Conservation (phyloP, 2,113 vertebrate species). For the Pyrgilauda ruficollis region DNA sequence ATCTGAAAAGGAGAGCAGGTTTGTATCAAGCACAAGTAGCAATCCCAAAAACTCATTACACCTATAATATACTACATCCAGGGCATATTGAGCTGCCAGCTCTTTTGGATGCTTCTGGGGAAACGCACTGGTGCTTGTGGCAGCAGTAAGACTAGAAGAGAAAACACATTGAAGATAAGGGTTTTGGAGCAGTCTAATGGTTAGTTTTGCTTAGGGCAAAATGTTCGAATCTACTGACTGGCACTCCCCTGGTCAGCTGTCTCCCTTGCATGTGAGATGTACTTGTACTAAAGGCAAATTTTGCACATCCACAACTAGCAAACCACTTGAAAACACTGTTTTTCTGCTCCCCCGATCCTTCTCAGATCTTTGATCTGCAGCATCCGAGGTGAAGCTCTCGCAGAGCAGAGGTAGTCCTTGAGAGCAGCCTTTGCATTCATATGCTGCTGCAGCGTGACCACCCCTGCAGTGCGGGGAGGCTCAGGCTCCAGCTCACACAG, state of each 20-base stretch:
- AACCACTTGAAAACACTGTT: neutral
- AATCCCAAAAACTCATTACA: neutral
- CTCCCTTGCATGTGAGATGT: neutral
- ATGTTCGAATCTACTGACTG: neutral
- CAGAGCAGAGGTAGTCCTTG: accelerated
- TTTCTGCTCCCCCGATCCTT: neutral
- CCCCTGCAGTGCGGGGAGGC: accelerated
- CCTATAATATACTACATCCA: neutral
- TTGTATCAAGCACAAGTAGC: neutral
- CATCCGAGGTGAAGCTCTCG: accelerated
- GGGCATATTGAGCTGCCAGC: neutral
- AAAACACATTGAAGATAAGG: accelerated
- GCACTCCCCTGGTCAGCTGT: neutral
- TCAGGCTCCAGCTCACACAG: neutral
- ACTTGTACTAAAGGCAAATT: neutral
- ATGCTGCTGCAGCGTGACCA: accelerated
- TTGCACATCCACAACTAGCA: neutral
- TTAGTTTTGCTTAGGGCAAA: neutral
- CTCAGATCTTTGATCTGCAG: neutral
- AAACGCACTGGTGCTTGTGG: neutral
- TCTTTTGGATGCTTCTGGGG: neutral
- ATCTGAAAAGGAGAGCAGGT: neutral
- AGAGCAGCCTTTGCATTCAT: neutral
- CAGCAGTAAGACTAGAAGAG: neutral
- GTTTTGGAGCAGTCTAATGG: neutral